Evolutionary conservation across 1,140 invertebrate species (phyloP).

Genomic region (Nymphalis io): DNA sequence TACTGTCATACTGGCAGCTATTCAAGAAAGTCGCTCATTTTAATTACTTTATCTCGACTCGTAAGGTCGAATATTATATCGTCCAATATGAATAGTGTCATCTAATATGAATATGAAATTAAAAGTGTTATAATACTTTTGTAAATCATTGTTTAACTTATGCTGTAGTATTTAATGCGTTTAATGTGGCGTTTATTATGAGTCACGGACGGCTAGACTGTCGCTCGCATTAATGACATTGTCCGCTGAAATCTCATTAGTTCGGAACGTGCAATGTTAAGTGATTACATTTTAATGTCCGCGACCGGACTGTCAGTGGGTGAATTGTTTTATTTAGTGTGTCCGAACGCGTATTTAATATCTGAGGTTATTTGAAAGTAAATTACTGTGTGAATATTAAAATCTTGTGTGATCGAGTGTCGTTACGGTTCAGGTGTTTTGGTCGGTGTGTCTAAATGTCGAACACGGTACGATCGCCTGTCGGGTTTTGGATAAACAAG

Average conservation of each 20-base stretch:
- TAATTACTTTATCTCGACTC: conserved; percentile 63
- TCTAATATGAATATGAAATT: not conserved
- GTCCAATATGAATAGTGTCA: not conserved
- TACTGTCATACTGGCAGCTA: conserved; percentile 61
- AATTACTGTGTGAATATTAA: conserved; percentile 49
- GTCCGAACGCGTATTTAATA: conserved; percentile 48
- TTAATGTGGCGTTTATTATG: conserved; percentile 58
- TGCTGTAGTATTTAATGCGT: conserved; percentile 31
- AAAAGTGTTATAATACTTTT: conserved; percentile 34
- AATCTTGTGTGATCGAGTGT: conserved; percentile 47
- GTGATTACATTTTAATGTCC: conserved; percentile 76
- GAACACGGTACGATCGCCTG: conserved; percentile 62
- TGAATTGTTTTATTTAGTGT: conserved; percentile 64
- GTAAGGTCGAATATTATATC: conserved; percentile 48
- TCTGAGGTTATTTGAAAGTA: conserved; percentile 57
- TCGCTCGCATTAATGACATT: conserved; percentile 71
- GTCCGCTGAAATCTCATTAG: conserved; percentile 77
- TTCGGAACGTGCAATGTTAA: conserved; percentile 74
- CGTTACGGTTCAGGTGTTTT: conserved; percentile 47
- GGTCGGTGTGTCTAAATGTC: conserved; percentile 55
- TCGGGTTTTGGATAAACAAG: conserved; percentile 72
- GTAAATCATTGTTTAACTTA: conserved; percentile 39
- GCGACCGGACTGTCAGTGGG: conserved; percentile 51
- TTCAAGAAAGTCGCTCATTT: conserved; percentile 65
- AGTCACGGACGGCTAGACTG: conserved; percentile 63